Evolutionary conservation across 1,140 invertebrate species (phyloP).

Genomic region (Drosophila pallidifrons): DNA sequence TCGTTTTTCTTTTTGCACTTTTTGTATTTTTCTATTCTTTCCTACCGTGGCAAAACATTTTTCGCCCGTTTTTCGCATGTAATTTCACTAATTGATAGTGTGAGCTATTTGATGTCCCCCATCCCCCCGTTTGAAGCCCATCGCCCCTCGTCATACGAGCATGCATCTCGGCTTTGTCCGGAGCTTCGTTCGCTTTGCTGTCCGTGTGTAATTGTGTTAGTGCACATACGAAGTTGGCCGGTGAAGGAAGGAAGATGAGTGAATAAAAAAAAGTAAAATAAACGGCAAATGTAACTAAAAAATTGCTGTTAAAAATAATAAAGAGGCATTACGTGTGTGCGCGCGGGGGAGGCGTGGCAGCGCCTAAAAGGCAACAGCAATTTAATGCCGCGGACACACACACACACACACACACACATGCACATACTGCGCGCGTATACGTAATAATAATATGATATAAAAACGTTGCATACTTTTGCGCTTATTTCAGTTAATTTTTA

Average conservation of each 20-base stretch:
- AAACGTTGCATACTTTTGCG: conserved; percentile 58
- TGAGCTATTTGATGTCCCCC: conserved; percentile 53
- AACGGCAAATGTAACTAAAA: conserved; percentile 69
- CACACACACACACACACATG: conserved; percentile 19
- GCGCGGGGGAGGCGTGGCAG: conserved; percentile 9
- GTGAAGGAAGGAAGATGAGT: conserved; percentile 43
- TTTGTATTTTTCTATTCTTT: conserved; percentile 72
- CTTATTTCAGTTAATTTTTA: conserved; percentile 58
- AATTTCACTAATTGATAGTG: conserved; percentile 83
- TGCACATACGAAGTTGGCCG: conserved; percentile 45
- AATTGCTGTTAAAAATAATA: conserved; percentile 71
- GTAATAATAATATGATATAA: conserved; percentile 57
- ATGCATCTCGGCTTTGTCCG: conserved; percentile 18
- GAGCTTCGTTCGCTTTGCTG: conserved; percentile 15
- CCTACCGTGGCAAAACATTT: conserved; percentile 60
- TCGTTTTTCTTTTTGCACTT: conserved; percentile 31
- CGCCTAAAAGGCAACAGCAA: conserved; percentile 39
- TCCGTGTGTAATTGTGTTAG: conserved; percentile 76
- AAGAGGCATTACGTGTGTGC: conserved; percentile 61
- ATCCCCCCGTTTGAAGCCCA: not conserved
- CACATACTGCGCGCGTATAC: not conserved
- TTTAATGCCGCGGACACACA: conserved; percentile 36
- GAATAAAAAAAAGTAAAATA: conserved; percentile 38
- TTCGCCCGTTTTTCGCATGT: conserved; percentile 77
- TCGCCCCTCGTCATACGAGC: not conserved